Base-by-base conservation (phyloP, 2,797 vertebrate species). In the Oreochromis mossambicus region DNA sequence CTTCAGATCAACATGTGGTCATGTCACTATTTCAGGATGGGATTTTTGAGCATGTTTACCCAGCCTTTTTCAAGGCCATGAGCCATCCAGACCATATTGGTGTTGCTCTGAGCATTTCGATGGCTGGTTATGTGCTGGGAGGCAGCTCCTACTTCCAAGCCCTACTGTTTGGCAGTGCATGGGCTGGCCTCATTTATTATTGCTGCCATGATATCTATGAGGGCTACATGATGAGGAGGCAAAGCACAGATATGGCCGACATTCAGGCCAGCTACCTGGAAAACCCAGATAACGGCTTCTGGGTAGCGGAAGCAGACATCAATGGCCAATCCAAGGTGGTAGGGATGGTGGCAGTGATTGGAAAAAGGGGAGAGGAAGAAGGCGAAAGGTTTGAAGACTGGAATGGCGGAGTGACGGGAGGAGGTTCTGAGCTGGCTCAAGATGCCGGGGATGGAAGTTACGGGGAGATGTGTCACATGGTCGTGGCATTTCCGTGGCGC, bases 41-140 rank as follows among this genome's bases (percentile, higher is more conserved):
- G 51, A 83, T 95, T 19, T 80, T 94, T 2, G 95, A 96, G 43
- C 94, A 97, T 2, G 88, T 96, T 3, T 96, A 96, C 86, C 96
- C 96, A 3, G 95, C 95, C 3, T 96, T 96, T 83, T 96, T 96
- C 90, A 94, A 89, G 86, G 88, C 95, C 88, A 86, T 96, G 92
- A 92, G 91, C 77, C 91, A 97, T 56, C 92, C 94, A 0, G 96
- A 97, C 90, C 96, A 96, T n/a, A 38, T 96, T 1, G 96, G 96
- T 15, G n/a, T 96, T 3, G 89, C 94, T 15, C 83, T 96, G 77
- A 96, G 96, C 82, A 83, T 96, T 36, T 94, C 86, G 26, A 87
- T 96, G 94, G 94, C 96, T 0, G 96, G 96, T 5, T 96, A 95
- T 5, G 91, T 96, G 73, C 87, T 96, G 2, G 95, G 95, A 19